Conservation (phyloP, 2,113 vertebrate species). For the Euleptes europaea region DNA sequence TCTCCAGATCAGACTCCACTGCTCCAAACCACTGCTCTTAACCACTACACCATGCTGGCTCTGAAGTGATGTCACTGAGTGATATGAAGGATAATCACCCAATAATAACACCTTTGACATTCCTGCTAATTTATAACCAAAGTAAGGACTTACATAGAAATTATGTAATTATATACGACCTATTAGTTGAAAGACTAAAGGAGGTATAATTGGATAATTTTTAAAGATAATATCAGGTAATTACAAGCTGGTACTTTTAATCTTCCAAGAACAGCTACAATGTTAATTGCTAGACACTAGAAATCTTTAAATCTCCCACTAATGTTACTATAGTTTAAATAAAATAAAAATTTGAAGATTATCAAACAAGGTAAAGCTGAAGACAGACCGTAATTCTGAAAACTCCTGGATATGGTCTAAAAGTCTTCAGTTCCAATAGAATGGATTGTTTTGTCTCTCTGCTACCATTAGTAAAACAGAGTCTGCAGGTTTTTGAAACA, state of each 20-base stretch:
- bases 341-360: not conserved
- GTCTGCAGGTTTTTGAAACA: not conserved
- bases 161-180: not conserved
- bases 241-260: not conserved
- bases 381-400: not conserved
- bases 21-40: too few relatives aligned
- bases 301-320: not conserved
- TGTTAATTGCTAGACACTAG: not conserved
- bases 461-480: not conserved
- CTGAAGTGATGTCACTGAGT: not conserved
- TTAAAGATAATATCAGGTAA: conserved; percentile 5
- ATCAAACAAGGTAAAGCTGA: not conserved
- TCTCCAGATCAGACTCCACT: too few relatives aligned
- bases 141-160: not conserved
- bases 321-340: not conserved
- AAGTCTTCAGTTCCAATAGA: not conserved
- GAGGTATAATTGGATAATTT: conserved; percentile 2
- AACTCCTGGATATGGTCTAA: not conserved
- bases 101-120: not conserved
- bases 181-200: not conserved
- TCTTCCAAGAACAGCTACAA: not conserved
- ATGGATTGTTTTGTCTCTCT: not conserved
- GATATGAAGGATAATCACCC: not conserved
- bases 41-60: too few relatives aligned
- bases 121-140: not conserved